A percentile compares a stretch with the other conserved stretches of the same genome.
phyloP scores from a whole-genome alignment of 2,888 invertebrate genomes.

The Caenorhabditis afra region DNA sequence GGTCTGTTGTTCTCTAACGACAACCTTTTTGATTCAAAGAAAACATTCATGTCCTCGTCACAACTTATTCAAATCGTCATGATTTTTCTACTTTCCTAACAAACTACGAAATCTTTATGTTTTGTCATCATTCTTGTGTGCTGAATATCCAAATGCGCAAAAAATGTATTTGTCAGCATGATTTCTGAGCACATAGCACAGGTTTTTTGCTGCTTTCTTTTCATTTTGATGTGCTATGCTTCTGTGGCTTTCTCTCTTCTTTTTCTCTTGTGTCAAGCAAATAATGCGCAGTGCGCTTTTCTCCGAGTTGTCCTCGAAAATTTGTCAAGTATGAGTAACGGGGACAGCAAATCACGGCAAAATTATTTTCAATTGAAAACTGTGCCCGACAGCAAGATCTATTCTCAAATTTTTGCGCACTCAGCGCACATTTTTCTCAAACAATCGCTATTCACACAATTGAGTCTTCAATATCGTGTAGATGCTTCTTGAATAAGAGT shows the following conservation, averaged over 20 bases:
- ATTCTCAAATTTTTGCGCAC: slow-evolving; percentile 8
- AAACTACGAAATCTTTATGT: too few relatives aligned
- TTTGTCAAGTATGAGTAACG: slow-evolving; percentile 50
- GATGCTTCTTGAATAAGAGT: too few relatives aligned
- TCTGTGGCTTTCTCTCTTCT: slow-evolving; percentile 1
- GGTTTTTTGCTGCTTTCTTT: background rate
- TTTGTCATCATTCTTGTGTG: too few relatives aligned
- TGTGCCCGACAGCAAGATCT: background rate
- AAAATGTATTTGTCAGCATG: slow-evolving; percentile 11
- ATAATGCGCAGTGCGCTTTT: slow-evolving; percentile 40
- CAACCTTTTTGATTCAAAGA: too few relatives aligned
- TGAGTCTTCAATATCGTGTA: too few relatives aligned
- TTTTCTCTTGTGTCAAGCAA: slow-evolving; percentile 12
- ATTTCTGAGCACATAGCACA: slow-evolving; percentile 1
- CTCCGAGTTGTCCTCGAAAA: slow-evolving; percentile 31
- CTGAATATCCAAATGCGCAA: too few relatives aligned
- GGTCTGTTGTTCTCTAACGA: too few relatives aligned
- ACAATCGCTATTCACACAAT: slow-evolving; percentile 21
- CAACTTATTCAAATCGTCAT: too few relatives aligned
- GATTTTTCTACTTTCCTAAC: too few relatives aligned
- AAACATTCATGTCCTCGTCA: too few relatives aligned
- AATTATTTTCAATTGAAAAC: slow-evolving; percentile 33
- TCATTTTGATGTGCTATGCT: slow-evolving; percentile 2
- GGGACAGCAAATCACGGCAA: slow-evolving; percentile 7
- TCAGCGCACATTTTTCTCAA: slow-evolving; percentile 11